Conservation (phyloP, 2,888 invertebrate species). For the Anodontia alba region DNA sequence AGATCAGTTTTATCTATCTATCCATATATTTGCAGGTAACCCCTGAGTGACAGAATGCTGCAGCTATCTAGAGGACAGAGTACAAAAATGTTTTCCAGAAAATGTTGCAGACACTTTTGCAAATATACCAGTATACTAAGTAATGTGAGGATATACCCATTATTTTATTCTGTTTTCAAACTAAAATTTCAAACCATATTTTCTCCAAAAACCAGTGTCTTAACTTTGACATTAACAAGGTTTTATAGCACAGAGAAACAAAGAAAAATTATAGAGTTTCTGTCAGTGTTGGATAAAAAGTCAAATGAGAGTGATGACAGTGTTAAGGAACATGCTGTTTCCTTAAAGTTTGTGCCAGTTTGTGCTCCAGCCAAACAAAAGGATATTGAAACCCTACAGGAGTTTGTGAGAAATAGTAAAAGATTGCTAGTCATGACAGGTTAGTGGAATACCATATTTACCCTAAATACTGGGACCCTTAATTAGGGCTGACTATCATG, state of each 20-base stretch:
- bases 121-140: neutral
- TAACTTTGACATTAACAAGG: neutral
- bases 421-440: constrained; percentile 89
- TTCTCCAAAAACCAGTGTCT: neutral
- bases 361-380: constrained; percentile 88
- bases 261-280: constrained; percentile 4
- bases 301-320: neutral
- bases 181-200: no score
- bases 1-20: no score
- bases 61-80: no score
- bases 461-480: no score
- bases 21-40: no score
- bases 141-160: no score
- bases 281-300: neutral
- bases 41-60: no score
- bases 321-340: neutral
- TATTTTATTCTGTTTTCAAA: no score
- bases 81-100: no score
- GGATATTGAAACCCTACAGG: constrained; percentile 85
- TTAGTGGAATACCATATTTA: no score
- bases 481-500: no score
- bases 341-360: constrained; percentile 88
- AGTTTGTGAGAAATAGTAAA: constrained; percentile 87
- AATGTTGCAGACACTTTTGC: neutral
- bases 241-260: neutral